A percentile compares a stretch with the other conserved stretches of the same genome.
Evolutionary conservation across 2,113 vertebrate genomes (phyloP).

Genomic region (Grammomys dolichurus): DNA sequence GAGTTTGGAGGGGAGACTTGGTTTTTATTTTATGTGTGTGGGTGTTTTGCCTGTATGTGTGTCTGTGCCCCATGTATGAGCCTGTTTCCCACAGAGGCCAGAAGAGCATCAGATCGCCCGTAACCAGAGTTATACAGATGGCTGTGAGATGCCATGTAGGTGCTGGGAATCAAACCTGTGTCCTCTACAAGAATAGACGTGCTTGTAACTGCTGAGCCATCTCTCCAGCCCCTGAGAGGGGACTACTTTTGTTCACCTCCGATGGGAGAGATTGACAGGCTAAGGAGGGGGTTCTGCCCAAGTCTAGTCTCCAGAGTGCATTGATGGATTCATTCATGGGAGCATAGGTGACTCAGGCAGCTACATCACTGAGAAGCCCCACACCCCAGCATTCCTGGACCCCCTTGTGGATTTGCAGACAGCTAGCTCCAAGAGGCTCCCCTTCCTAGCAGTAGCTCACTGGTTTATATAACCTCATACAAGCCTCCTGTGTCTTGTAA

Average conservation of each 20-base stretch:
- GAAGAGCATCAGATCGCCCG: neutral
- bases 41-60: neutral
- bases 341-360: neutral
- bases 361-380: neutral
- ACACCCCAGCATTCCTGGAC: neutral
- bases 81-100: neutral
- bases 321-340: neutral
- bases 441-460: neutral
- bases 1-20: neutral
- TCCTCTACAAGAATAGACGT: neutral
- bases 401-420: too few species aligned
- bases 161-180: neutral
- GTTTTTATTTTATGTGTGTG: neutral
- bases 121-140: neutral
- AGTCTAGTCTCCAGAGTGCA: neutral
- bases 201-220: neutral
- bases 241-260: neutral
- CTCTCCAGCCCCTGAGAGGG: neutral
- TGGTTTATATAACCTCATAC: neutral
- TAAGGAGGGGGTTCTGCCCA: neutral
- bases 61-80: neutral
- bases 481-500: neutral
- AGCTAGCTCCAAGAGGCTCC: neutral
- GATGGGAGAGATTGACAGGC: too few species aligned
- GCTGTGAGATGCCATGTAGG: neutral